Evolutionary conservation across 2,113 vertebrate species (phyloP), one percentile per base, ranked within the genome.

Genomic region (Hemicordylus capensis): DNA sequence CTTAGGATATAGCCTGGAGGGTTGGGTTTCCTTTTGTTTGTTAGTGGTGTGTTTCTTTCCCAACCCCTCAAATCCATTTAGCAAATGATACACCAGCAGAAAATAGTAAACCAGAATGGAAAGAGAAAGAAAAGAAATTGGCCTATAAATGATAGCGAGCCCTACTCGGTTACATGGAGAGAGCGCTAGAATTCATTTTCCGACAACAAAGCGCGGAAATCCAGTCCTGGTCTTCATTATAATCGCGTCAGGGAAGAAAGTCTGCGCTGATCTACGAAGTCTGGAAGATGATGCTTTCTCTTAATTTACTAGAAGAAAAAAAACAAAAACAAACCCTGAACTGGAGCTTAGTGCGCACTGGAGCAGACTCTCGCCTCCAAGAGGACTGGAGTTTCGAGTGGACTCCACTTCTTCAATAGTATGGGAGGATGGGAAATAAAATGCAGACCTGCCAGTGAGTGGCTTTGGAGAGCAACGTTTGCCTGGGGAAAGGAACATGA

Each of bases 251-350:
- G 12, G 26, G 42, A 63, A 59, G n/a, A 72, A 42, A 63, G 14
- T 20, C 73, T 51, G 31, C 42, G 12, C 37, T 44, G 17, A 63
- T n/a, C 34, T n/a, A 11, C 26, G 20, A 83, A 63, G 26, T 10
- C n/a, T 34, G 39, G 24, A 24, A 61, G 74, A 51, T 10, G 64
- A 12, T 72, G 54, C 44, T 70, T 70, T 83, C 54, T 72, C n/a
- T 72, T 59, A 82, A 77, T 82, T 83, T 83, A 63, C 74, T 70
- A 78, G 46, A 70, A 59, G 51, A 42, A 17, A 22, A 69, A 76
- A 51, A 61, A 61, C 4, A 77, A 44, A 67, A 69, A 69, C 39
- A 85, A 85, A 85, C 63, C 42, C 73, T 72, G 56, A 42, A n/a
- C 51, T 78, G 80, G 74, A 87, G 19, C 44, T 4, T 1, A 20